Conservation (phyloP, 2,113 vertebrate species). For the Pantherophis guttatus region DNA sequence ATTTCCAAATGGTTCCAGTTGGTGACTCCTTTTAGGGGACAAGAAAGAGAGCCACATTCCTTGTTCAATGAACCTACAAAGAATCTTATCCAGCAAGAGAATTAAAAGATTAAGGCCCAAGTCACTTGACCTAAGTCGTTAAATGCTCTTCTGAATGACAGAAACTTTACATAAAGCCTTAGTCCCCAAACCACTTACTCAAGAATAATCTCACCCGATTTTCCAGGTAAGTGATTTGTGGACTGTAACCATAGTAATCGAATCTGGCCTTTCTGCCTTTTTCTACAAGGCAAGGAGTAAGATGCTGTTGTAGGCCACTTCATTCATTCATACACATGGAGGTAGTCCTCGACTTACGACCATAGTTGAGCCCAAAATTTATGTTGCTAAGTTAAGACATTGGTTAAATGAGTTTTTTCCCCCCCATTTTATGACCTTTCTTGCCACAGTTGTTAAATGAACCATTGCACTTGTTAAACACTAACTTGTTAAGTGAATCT, state of each 20-base stretch:
- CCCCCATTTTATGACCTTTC: background rate
- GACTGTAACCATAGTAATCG: background rate
- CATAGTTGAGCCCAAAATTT: background rate
- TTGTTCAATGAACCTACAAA: constrained; percentile 32
- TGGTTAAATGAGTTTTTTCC: background rate
- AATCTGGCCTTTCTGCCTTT: background rate
- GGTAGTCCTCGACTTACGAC: background rate
- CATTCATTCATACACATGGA: background rate
- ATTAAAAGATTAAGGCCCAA: constrained; percentile 34
- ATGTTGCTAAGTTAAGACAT: background rate
- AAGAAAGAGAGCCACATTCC: constrained; percentile 31
- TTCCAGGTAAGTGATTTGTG: constrained; percentile 12
- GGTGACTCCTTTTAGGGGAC: constrained; percentile 20
- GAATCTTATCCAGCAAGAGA: constrained; percentile 30
- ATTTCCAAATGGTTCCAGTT: constrained; percentile 21
- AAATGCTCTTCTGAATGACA: constrained; percentile 23
- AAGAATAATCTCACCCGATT: constrained; percentile 17
- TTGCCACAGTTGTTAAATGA: background rate
- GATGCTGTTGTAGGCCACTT: background rate
- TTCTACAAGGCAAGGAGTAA: background rate
- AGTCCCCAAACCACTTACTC: constrained; percentile 14
- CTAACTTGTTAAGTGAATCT: background rate
- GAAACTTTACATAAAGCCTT: constrained; percentile 20
- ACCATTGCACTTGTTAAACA: background rate
- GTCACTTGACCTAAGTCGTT: constrained; percentile 30